phyloP scores from a whole-genome alignment of 2,113 vertebrate species.

The Ophthalmolycus amberensis region DNA sequence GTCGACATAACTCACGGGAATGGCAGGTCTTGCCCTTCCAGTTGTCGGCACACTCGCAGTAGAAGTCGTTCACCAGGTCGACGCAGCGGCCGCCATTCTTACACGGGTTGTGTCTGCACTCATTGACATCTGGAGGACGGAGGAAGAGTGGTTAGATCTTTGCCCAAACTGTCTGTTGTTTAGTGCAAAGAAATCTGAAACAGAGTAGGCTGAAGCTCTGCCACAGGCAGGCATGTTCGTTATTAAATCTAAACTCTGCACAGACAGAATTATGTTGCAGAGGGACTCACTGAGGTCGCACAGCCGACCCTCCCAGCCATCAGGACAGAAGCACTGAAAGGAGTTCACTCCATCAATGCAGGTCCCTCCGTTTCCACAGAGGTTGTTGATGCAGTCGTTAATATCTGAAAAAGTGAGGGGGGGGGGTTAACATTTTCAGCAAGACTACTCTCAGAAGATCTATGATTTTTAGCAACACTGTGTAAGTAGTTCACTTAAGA shows the following conservation, averaged over 20 bases:
- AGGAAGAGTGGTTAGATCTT: not conserved
- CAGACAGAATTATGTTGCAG: not conserved
- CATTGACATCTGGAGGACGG: constrained; percentile 88
- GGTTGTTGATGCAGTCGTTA: constrained; percentile 91
- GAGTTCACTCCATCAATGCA: constrained; percentile 93
- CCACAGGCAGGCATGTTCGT: not conserved
- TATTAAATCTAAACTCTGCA: not conserved
- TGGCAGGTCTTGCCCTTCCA: constrained; percentile 99
- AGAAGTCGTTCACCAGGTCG: constrained; percentile 95
- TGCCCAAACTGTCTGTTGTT: not conserved
- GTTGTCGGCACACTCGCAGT: constrained; percentile 90
- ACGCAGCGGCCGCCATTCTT: constrained; percentile 92
- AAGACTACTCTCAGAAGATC: not conserved
- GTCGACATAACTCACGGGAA: constrained; percentile 87
- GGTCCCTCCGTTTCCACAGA: constrained; percentile 93
- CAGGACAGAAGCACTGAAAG: constrained; percentile 94
- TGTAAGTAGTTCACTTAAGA: not conserved
- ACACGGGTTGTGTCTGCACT: constrained; percentile 94
- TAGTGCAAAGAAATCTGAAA: not conserved
- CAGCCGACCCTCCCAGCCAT: constrained; percentile 94
- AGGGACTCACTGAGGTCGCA: constrained; percentile 91
- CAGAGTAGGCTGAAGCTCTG: not conserved
- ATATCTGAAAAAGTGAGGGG: constrained; percentile 82
- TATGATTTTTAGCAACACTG: not conserved
- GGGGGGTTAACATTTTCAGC: not conserved